Percentiles rank a stretch among this genome's conserved stretches.
Conservation (phyloP, 2,113 vertebrate genomes). For the Pungitius pungitius region DNA sequence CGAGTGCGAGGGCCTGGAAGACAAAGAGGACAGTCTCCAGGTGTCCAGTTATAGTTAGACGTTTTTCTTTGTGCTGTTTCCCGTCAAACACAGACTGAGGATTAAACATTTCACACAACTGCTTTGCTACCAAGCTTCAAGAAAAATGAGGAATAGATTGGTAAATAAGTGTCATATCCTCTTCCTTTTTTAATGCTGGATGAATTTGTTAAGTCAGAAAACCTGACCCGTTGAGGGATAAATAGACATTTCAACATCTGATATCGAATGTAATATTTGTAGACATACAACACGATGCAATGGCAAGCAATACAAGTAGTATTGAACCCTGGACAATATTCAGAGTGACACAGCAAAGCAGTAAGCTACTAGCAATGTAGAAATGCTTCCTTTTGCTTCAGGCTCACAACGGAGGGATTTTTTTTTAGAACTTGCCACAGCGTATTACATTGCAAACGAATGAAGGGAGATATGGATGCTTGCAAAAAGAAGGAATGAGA, state of each 20-base stretch:
- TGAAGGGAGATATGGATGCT: constrained; percentile 1
- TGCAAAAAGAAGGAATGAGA: not conserved
- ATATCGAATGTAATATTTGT: too few relatives aligned
- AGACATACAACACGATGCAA: not conserved
- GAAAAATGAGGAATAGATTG: constrained; percentile 11
- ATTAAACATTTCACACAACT: constrained; percentile 78
- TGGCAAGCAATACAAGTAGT: not conserved
- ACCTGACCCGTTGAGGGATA: not conserved
- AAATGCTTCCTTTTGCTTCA: constrained; percentile 33
- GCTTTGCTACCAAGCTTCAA: constrained; percentile 56
- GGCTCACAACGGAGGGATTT: constrained; percentile 28
- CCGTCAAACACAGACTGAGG: constrained; percentile 88
- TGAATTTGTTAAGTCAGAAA: too few relatives aligned
- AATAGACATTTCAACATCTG: not conserved
- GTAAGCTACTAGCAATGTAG: not conserved
- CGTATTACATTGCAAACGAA: not conserved
- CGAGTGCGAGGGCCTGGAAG: constrained; percentile 13
- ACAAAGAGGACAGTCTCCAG: constrained; percentile 81
- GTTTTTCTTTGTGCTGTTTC: constrained; percentile 79
- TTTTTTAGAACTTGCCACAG: not conserved
- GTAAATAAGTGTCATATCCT: constrained; percentile 23
- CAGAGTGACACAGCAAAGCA: constrained; percentile 37
- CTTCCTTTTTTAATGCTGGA: not conserved
- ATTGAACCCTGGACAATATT: constrained; percentile 4
- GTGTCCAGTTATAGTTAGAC: constrained; percentile 89